Base-by-base conservation (phyloP, 2,888 invertebrate genomes). In the Agrochola circellaris region DNA sequence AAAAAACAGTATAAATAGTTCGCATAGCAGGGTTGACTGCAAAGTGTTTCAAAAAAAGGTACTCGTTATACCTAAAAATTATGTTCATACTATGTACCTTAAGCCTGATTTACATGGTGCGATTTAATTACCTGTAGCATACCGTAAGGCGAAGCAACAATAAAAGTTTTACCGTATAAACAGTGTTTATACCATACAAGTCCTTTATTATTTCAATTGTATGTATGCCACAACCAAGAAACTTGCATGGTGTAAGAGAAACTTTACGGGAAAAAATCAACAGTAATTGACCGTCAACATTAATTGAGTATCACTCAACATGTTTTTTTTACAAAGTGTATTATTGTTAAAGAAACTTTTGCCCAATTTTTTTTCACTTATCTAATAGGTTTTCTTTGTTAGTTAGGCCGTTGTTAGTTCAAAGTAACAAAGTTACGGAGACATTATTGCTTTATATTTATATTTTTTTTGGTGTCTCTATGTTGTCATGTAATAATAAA, bases 311-410 rank as follows among this genome's bases (percentile, higher is more conserved):
- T 71, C 67, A 51, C 48, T 20, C 26, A 56, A 58, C 45, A 51
- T 54, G 42, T 56, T 77, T 75, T 56, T 77, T 75, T 69, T 20
- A 72, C 20, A 64, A 60, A 62, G 71, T 58, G 68, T 62, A 17
- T 45, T 77, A 20, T 38, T 82, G 66, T n/a, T 48, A 38, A 79
- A 75, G 38, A 84, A 76, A 77, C 75, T 77, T 80, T 83, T 42
- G 11, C 11, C 13, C 23, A 61, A 61, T 69, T 82, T 79, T 82
- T 77, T 81, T 81, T 77, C 65, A 69, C 62, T 66, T 61, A 66
- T 62, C 51, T 72, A 75, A 73, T 77, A 78, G 82, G 30, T 84
- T 85, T 75, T 71, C 81, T 89, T 87, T 82, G 78, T 67, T 80
- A 75, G 75, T 83, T 83, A 79, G 79, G 82, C 62, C 64, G 60